Base-by-base conservation (phyloP, 2,113 vertebrate genomes). In the Limnothrissa miodon region DNA sequence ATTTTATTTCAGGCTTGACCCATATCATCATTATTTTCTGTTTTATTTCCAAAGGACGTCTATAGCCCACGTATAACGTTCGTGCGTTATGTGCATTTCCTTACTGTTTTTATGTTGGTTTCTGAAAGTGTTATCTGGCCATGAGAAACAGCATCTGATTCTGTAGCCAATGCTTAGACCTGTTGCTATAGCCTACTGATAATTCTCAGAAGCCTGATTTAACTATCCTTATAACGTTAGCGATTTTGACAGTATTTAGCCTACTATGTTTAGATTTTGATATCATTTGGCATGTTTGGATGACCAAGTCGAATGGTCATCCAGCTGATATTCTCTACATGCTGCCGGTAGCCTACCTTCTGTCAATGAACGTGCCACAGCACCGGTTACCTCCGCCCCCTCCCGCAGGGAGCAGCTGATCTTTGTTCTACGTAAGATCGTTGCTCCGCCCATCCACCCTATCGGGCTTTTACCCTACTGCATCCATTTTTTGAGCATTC, bases 401-500 rank as follows among this genome's bases (percentile, higher is more conserved):
- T 39, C 78, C 83, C 74, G 78, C 81, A n/a, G 29, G 45, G 80
- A 82, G 42, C 85, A 80, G 84, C 87, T 91, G 87, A 91, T 92
- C 89, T 87, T 85, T 84, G 90, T 82, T 87, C 89, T 87, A 87
- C 92, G 89, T 92, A 87, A 80, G 80, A 82, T 44, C 74, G 82
- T 84, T 45, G 83, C 87, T 85, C 89, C 92, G 84, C 92, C 92
- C 86, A 86, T 83, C 70, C 70, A 82, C 82, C 84, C 84, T 83
- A 83, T 91, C 89, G 89, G 86, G 84, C 90, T 89, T 90, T 87
- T 87, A 83, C 83, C 86, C 87, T 84, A 82, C 86, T 85, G 82
- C 89, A 85, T 89, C 89, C 89, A 85, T 91, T 90, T 80, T 87
- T 85, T 85, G 42, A 87, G 89, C 87, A 89, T 82, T 89, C 83